These are phyloP conservation scores for Acromyrmex heyeri DNA, from an alignment of 1,140 invertebrate genomes.

Conservation along the genomic window DNA sequence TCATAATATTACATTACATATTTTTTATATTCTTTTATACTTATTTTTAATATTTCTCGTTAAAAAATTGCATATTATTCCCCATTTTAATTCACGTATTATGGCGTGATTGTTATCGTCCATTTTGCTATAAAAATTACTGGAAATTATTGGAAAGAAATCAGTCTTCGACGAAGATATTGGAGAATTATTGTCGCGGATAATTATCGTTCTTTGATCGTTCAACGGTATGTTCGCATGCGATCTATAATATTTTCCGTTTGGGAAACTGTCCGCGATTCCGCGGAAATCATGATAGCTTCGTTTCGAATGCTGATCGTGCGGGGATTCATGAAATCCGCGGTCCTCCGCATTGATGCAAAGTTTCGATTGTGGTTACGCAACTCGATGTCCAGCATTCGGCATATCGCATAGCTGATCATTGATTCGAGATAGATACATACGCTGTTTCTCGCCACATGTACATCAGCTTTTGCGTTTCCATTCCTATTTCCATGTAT, in stretches of 20 bases:
- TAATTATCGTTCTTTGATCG: constrained; percentile 32
- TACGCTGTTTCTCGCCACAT: constrained; percentile 35
- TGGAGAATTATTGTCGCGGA: constrained; percentile 15
- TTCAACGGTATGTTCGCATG: not conserved
- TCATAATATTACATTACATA: not conserved
- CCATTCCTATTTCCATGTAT: constrained; percentile 23
- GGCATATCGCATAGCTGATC: constrained; percentile 65
- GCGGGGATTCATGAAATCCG: constrained; percentile 73
- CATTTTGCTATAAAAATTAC: not conserved
- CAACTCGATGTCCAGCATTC: constrained; percentile 66
- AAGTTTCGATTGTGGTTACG: constrained; percentile 76
- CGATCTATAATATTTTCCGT: not conserved
- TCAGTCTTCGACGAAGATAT: too few relatives aligned
- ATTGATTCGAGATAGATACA: constrained; percentile 62
- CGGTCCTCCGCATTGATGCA: constrained; percentile 72
- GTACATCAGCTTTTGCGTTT: constrained; percentile 22
- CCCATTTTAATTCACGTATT: not conserved
- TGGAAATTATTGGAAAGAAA: not conserved
- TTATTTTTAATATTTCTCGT: not conserved
- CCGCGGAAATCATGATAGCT: constrained; percentile 40
- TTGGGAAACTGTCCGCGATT: constrained; percentile 38
- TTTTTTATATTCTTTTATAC: not conserved
- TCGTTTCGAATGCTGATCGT: constrained; percentile 68
- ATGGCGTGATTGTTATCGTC: not conserved
- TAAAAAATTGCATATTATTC: not conserved